Conservation (phyloP, 2,888 invertebrate genomes). For the Agriopis marginaria region DNA sequence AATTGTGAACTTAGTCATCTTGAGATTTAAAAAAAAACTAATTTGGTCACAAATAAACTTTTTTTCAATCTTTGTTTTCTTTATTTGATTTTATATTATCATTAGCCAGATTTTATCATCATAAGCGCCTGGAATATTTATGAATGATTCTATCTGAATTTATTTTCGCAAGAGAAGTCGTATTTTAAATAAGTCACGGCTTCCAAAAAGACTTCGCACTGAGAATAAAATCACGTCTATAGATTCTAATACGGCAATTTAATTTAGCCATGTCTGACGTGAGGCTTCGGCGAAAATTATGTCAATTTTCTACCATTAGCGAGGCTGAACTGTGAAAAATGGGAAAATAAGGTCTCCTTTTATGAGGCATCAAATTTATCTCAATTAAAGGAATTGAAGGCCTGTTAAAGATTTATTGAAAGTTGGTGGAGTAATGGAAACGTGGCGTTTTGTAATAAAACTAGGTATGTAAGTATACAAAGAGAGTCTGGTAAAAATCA, state of each 20-base stretch:
- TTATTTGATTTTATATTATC: no score
- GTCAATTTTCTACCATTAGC: slow-evolving; percentile 68
- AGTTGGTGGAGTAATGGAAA: slow-evolving; percentile 8
- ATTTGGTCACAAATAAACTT: no score
- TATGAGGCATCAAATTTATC: slow-evolving; percentile 37
- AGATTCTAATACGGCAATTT: slow-evolving; percentile 39
- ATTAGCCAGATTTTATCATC: neutral
- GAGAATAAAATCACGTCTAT: slow-evolving; percentile 29
- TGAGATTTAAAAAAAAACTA: no score
- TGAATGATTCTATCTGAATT: neutral
- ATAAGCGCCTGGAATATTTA: neutral
- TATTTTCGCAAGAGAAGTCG: slow-evolving; percentile 12
- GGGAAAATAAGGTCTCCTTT: slow-evolving; percentile 36
- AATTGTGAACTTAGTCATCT: no score
- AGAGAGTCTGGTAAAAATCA: neutral
- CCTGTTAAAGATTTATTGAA: slow-evolving; percentile 16
- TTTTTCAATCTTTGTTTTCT: no score
- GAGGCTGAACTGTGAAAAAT: slow-evolving; percentile 41
- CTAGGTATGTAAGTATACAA: neutral
- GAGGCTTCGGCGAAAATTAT: slow-evolving; percentile 60
- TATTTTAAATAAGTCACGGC: slow-evolving; percentile 10
- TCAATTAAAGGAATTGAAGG: slow-evolving; percentile 38
- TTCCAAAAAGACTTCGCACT: slow-evolving; percentile 14
- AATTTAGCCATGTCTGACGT: slow-evolving; percentile 52
- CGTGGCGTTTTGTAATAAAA: neutral